These are phyloP conservation scores for Aphodius sticticus DNA, from an alignment of 2,888 invertebrate species.

Conservation along the genomic window DNA sequence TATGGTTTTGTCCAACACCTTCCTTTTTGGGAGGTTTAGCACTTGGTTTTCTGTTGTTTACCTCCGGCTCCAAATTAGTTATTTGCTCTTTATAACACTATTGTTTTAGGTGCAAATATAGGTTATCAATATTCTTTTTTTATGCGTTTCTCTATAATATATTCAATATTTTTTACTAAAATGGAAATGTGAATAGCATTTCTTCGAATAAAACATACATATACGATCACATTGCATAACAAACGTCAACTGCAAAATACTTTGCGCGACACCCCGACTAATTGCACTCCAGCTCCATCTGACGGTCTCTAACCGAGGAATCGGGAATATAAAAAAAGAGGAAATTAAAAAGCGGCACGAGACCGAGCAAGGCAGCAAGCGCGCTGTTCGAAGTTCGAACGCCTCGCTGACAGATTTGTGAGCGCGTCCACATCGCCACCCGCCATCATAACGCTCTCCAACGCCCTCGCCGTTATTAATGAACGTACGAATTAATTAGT, in stretches of 20 bases:
- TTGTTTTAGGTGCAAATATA: too few relatives aligned
- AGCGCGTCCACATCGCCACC: neutral
- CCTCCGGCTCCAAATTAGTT: too few relatives aligned
- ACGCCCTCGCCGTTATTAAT: neutral
- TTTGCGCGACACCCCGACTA: neutral
- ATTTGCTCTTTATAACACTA: too few relatives aligned
- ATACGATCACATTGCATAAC: neutral
- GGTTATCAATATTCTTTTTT: too few relatives aligned
- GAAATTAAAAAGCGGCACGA: neutral
- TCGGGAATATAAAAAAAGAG: neutral
- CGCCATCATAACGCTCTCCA: neutral
- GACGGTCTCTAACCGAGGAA: neutral
- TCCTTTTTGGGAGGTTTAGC: too few relatives aligned
- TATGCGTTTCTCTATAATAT: too few relatives aligned
- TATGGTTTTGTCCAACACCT: too few relatives aligned
- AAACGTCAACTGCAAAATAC: neutral
- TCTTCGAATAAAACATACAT: too few relatives aligned
- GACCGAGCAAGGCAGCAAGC: neutral
- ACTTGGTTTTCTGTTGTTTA: too few relatives aligned
- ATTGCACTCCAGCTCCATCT: neutral
- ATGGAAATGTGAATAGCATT: too few relatives aligned
- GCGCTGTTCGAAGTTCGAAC: neutral
- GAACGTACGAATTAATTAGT: conserved; percentile 4
- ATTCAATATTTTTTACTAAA: too few relatives aligned
- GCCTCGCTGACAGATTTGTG: neutral